Percentiles rank a stretch among this genome's conserved stretches.
Conservation (phyloP, 1,140 invertebrate species). For the Colletes latitarsis region DNA sequence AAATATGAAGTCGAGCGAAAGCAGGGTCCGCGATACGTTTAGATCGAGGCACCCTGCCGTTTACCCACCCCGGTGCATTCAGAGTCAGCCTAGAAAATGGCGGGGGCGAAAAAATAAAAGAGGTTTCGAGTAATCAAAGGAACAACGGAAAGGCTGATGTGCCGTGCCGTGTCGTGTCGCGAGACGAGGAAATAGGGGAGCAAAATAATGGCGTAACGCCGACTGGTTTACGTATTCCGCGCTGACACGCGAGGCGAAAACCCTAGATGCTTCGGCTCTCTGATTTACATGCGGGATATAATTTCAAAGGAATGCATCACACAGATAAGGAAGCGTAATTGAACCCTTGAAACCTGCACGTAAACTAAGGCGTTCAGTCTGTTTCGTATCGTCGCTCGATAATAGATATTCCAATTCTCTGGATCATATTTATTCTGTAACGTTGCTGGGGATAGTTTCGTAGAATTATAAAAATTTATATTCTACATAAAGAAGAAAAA, state of each 20-base stretch:
- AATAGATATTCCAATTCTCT: not conserved
- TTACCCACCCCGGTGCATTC: constrained; percentile 13
- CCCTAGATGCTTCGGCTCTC: not conserved
- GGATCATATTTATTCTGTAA: no score
- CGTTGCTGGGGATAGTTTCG: no score
- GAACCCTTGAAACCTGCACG: constrained; percentile 4
- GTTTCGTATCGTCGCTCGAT: not conserved
- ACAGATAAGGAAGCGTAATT: constrained; percentile 35
- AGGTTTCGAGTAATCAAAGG: constrained; percentile 23
- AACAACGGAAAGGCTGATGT: not conserved
- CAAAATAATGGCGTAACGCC: constrained; percentile 29
- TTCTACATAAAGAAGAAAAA: no score
- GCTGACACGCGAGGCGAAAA: constrained; percentile 19
- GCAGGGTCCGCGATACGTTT: constrained; percentile 52
- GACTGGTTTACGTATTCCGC: constrained; percentile 5
- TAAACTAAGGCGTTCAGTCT: not conserved
- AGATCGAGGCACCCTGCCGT: not conserved
- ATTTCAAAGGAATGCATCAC: constrained; percentile 30
- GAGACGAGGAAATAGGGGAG: not conserved
- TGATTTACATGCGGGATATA: constrained; percentile 3
- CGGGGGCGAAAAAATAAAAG: not conserved
- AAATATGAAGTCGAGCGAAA: constrained; percentile 29
- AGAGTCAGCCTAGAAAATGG: no score
- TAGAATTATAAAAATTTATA: no score
- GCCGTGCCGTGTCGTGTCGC: not conserved